Percentiles rank a stretch among this genome's conserved stretches.
These are phyloP conservation scores for Regulus satrapa DNA, from an alignment of 2,113 vertebrate species.

Conservation along the genomic window DNA sequence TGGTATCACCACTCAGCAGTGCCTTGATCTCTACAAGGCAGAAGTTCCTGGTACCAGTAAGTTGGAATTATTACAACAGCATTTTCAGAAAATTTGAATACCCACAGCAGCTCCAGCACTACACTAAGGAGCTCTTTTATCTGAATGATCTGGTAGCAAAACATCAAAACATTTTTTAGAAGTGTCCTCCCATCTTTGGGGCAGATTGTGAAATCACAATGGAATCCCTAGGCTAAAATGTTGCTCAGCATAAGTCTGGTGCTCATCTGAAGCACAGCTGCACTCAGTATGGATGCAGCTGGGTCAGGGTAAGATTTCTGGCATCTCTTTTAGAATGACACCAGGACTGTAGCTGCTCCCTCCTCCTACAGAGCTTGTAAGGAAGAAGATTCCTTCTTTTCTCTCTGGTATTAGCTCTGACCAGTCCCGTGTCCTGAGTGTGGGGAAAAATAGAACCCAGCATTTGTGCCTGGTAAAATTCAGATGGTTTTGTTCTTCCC, in stretches of 20 bases:
- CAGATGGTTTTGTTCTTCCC: background rate
- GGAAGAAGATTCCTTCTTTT: background rate
- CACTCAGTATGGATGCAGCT: background rate
- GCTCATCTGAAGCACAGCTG: background rate
- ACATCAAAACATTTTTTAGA: background rate
- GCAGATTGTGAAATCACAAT: background rate
- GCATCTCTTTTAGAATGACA: background rate
- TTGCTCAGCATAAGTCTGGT: fast-evolving
- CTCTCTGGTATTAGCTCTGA: background rate
- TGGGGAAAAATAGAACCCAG: background rate
- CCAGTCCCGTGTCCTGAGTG: fast-evolving
- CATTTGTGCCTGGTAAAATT: background rate
- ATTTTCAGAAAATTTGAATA: background rate
- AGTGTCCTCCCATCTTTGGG: background rate
- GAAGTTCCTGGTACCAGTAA: background rate
- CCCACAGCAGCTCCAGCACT: background rate
- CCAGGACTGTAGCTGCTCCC: background rate
- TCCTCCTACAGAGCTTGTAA: background rate
- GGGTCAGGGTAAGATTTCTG: background rate
- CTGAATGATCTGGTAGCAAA: background rate
- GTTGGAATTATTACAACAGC: background rate
- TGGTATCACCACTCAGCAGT: background rate
- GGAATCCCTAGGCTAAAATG: background rate
- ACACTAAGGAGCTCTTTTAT: background rate
- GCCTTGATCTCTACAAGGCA: background rate